Percentiles rank a stretch among this genome's conserved stretches.
These are phyloP conservation scores for Chamaea fasciata DNA, from an alignment of 2,113 vertebrate genomes.

Conservation along the genomic window DNA sequence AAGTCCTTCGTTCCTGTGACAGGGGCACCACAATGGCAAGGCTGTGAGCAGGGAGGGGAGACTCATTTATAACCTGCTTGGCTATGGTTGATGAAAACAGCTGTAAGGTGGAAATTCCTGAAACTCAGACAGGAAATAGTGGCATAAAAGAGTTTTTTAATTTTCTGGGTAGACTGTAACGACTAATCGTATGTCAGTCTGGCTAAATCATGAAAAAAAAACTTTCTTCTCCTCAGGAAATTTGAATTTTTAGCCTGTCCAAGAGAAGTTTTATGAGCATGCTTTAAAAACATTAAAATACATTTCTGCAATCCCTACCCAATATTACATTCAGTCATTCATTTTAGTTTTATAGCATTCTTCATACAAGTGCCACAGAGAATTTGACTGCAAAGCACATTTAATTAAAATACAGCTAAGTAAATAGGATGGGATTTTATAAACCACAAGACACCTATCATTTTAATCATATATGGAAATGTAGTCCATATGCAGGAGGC, in stretches of 20 bases:
- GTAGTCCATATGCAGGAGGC: not conserved
- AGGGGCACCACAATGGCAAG: slow-evolving; percentile 12
- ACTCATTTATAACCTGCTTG: slow-evolving; percentile 1
- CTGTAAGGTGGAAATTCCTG: not conserved
- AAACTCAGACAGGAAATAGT: slow-evolving; percentile 2
- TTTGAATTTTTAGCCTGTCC: slow-evolving; percentile 12
- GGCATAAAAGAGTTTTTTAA: not conserved
- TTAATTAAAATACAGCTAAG: slow-evolving; percentile 51
- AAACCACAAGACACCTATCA: slow-evolving; percentile 38
- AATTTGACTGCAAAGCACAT: not conserved
- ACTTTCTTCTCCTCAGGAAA: slow-evolving; percentile 16
- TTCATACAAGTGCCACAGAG: slow-evolving; percentile 1
- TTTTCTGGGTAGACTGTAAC: not conserved
- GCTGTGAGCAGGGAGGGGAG: not conserved
- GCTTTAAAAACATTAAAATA: slow-evolving; percentile 35
- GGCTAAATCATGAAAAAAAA: slow-evolving; percentile 8
- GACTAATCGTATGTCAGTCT: not conserved
- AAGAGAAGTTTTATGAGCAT: slow-evolving; percentile 37
- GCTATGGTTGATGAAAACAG: not conserved
- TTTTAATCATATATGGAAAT: slow-evolving; percentile 36
- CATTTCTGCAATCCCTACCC: not conserved
- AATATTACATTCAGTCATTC: slow-evolving; percentile 22
- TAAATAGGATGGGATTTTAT: slow-evolving; percentile 44
- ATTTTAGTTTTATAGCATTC: slow-evolving; percentile 35
- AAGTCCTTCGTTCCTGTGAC: slow-evolving; percentile 3